Percentiles rank a stretch among this genome's conserved stretches.
These are phyloP conservation scores for Galerucella calmariensis DNA, from an alignment of 2,888 invertebrate species.

Conservation along the genomic window DNA sequence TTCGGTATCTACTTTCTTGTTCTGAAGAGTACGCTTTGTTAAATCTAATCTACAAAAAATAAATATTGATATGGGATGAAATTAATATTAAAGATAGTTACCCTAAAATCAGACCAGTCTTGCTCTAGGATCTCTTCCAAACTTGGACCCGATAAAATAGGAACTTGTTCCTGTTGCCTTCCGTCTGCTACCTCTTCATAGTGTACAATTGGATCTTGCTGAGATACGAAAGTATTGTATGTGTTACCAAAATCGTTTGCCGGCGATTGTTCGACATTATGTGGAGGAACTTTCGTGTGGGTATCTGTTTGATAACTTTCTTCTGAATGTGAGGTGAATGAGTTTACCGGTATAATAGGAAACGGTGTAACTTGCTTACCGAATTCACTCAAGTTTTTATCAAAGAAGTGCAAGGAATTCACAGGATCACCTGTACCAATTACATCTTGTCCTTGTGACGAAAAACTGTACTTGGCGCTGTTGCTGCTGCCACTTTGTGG, in stretches of 20 bases:
- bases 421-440: neutral
- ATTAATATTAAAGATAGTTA: constrained; percentile 58
- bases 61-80: neutral
- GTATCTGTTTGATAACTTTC: neutral
- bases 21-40: constrained; percentile 58
- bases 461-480: neutral
- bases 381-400: constrained; percentile 11
- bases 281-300: neutral
- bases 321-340: neutral
- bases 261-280: neutral
- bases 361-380: neutral
- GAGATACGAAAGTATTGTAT: neutral
- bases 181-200: neutral
- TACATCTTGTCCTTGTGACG: neutral
- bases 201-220: neutral
- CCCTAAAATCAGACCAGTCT: constrained; percentile 84
- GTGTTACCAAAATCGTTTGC: neutral
- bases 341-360: constrained; percentile 20
- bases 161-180: neutral
- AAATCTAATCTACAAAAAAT: constrained; percentile 45
- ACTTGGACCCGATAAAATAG: constrained; percentile 17
- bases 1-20: constrained; percentile 57
- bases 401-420: constrained; percentile 6
- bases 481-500: neutral
- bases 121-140: constrained; percentile 73